phyloP scores from a whole-genome alignment of 2,888 invertebrate genomes.

The Lasius fuliginosus region DNA sequence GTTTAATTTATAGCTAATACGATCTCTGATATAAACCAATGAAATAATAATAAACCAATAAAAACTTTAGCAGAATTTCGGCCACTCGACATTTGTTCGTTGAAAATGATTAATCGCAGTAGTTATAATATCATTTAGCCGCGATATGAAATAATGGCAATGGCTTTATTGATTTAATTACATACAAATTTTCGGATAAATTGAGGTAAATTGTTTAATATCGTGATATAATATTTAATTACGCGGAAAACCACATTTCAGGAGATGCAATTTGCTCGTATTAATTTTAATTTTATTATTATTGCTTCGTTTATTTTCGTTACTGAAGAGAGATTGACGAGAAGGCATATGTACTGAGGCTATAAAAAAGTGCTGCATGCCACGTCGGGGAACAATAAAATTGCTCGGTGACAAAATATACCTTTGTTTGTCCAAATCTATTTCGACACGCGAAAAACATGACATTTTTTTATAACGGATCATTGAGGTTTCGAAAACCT shows the following conservation, averaged over 20 bases:
- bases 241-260: slow-evolving; percentile 1
- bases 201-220: slow-evolving; percentile 25
- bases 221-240: slow-evolving; percentile 41
- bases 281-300: slow-evolving; percentile 14
- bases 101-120: background rate
- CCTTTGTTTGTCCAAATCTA: slow-evolving; percentile 10
- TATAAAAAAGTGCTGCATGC: slow-evolving; percentile 25
- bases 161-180: slow-evolving; percentile 21
- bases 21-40: background rate
- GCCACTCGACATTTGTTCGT: background rate
- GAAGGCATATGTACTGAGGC: background rate
- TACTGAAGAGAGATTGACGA: background rate
- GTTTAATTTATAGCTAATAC: background rate
- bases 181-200: slow-evolving; percentile 21
- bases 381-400: slow-evolving; percentile 41
- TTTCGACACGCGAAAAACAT: slow-evolving; percentile 16
- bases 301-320: slow-evolving; percentile 5
- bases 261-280: background rate
- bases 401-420: slow-evolving; percentile 34
- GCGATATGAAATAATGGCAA: background rate
- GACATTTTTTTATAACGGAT: slow-evolving; percentile 37
- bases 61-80: background rate
- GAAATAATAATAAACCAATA: slow-evolving; percentile 9
- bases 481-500: slow-evolving; percentile 16
- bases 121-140: slow-evolving; percentile 14